Conservation (phyloP, 2,888 invertebrate genomes). For the Oasisia sp. region DNA sequence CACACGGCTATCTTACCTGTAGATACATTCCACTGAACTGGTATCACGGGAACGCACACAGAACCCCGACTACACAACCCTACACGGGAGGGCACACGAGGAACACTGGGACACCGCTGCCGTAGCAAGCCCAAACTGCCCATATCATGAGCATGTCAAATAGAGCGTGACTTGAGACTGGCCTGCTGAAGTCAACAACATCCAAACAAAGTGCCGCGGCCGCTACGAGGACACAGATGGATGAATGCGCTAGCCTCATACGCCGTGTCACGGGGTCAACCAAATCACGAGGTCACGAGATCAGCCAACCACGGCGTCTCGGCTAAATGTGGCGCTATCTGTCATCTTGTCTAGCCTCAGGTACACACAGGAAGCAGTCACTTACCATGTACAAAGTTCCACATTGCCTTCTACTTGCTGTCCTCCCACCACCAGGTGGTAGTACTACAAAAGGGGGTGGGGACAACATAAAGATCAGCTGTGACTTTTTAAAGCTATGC, state of each 20-base stretch:
- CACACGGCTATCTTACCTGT: background rate
- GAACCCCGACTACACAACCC: background rate
- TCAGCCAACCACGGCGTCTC: background rate
- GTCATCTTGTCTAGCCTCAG: background rate
- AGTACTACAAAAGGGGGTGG: background rate
- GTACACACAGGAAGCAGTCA: background rate
- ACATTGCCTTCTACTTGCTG: background rate
- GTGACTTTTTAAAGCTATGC: background rate
- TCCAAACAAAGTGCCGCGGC: background rate
- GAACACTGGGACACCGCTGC: background rate
- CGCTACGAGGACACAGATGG: too few species aligned
- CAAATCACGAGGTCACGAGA: background rate
- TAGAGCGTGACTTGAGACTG: background rate
- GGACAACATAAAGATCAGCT: background rate
- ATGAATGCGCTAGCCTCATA: too few species aligned
- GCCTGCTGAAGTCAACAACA: background rate
- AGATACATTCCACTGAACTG: background rate
- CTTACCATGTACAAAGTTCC: background rate
- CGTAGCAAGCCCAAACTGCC: background rate
- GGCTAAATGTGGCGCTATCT: background rate
- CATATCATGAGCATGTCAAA: background rate
- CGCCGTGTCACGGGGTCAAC: too few species aligned
- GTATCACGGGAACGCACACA: background rate
- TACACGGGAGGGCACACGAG: background rate
- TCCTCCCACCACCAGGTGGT: background rate